These are phyloP conservation scores for Sitophilus oryzae DNA, from an alignment of 1,140 invertebrate genomes.

Conservation along the genomic window DNA sequence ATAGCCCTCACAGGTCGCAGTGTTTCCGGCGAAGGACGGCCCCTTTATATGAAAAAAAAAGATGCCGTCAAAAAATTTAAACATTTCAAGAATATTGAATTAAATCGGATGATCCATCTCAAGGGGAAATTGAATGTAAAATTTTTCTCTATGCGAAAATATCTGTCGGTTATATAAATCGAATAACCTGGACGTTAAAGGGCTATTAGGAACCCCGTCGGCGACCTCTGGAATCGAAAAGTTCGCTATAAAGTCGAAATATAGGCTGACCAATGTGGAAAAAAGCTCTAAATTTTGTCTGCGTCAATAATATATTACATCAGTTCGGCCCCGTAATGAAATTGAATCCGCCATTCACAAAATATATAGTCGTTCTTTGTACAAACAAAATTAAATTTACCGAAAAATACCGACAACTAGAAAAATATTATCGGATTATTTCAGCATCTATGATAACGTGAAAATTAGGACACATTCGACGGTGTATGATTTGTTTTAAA, in stretches of 20 bases:
- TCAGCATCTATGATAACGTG: too few relatives aligned
- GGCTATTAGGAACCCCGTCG: slow-evolving; percentile 10
- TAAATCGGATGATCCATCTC: background rate
- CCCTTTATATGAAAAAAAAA: too few relatives aligned
- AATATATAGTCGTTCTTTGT: background rate
- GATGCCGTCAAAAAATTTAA: too few relatives aligned
- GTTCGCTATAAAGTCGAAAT: slow-evolving; percentile 39
- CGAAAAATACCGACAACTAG: too few relatives aligned
- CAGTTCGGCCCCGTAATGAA: slow-evolving; percentile 1
- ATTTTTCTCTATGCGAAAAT: background rate
- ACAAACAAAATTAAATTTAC: slow-evolving; percentile 2
- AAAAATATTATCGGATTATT: too few relatives aligned
- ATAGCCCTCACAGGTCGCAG: too few relatives aligned
- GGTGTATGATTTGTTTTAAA: too few relatives aligned
- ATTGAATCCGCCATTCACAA: background rate
- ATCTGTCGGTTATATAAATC: background rate
- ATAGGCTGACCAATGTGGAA: slow-evolving; percentile 37
- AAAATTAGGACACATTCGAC: too few relatives aligned
- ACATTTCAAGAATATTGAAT: too few relatives aligned
- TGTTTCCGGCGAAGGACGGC: too few relatives aligned
- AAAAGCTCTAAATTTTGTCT: slow-evolving; percentile 32
- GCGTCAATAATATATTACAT: slow-evolving; percentile 25
- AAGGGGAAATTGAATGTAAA: too few relatives aligned
- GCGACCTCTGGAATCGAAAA: slow-evolving; percentile 21
- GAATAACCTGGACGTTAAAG: background rate